Evolutionary conservation across 2,113 vertebrate genomes (phyloP).

Genomic region (Anas platyrhynchos): DNA sequence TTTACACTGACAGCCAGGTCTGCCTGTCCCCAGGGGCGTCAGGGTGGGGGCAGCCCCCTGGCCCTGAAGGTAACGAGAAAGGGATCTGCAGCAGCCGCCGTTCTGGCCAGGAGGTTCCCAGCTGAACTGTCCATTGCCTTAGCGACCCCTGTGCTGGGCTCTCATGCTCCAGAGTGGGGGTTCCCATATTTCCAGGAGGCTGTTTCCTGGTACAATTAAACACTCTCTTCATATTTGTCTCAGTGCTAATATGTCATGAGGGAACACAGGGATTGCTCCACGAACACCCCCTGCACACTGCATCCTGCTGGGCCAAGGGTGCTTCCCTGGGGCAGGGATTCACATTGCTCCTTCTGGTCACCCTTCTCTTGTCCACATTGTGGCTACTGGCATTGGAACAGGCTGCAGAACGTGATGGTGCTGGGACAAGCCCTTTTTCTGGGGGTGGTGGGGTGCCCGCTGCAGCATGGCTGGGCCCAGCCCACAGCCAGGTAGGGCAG

Average conservation of each 20-base stretch:
- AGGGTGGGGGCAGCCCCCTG: neutral
- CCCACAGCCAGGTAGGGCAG: neutral
- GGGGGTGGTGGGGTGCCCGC: too few relatives aligned
- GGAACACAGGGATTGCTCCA: fast-evolving
- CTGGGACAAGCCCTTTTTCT: fast-evolving
- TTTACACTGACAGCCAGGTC: fast-evolving
- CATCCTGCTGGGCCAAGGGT: fast-evolving
- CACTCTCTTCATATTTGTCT: fast-evolving
- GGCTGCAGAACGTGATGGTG: neutral
- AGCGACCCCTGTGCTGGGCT: fast-evolving
- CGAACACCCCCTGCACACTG: fast-evolving
- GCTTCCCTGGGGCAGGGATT: fast-evolving
- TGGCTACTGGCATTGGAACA: neutral
- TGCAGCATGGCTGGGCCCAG: neutral
- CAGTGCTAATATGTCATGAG: fast-evolving
- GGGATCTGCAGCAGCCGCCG: neutral
- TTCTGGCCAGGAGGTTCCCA: neutral
- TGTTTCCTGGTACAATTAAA: neutral
- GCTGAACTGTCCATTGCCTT: too few relatives aligned
- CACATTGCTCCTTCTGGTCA: fast-evolving
- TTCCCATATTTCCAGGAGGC: too few relatives aligned
- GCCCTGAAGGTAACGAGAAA: too few relatives aligned
- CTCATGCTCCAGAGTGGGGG: neutral
- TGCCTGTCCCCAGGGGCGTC: neutral
- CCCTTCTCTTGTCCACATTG: neutral